These are phyloP conservation scores for Grantiella picta DNA, from an alignment of 2,113 vertebrate genomes.

Conservation along the genomic window DNA sequence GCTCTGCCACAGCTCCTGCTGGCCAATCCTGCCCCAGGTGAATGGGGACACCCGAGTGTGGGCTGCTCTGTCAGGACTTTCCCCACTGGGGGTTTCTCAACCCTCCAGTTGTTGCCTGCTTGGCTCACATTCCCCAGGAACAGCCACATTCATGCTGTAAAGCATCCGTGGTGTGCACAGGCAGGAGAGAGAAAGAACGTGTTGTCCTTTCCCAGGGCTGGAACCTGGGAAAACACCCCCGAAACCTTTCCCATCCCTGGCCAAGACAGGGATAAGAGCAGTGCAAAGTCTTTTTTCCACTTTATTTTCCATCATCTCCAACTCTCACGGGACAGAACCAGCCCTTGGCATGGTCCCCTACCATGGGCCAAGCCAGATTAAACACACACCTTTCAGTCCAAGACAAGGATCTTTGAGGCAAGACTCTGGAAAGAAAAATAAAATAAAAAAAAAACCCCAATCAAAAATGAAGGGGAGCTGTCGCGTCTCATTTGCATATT, in stretches of 20 bases:
- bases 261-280: not conserved
- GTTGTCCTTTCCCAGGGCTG: not conserved
- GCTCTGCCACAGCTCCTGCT: not conserved
- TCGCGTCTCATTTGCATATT: not conserved
- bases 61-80: not conserved
- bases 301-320: not conserved
- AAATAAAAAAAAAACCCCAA: not conserved
- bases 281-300: not conserved
- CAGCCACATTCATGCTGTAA: not conserved
- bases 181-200: not conserved
- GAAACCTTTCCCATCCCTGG: not conserved
- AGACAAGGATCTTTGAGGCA: slow-evolving; percentile 20
- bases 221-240: not conserved
- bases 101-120: fast-evolving
- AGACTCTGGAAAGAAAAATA: not conserved
- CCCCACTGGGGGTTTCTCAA: not conserved
- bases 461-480: slow-evolving; percentile 32
- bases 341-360: not conserved
- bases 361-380: not conserved
- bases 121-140: not conserved
- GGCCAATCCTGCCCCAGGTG: not conserved
- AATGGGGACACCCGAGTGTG: fast-evolving
- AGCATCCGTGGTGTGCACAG: not conserved
- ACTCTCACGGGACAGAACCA: not conserved
- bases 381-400: slow-evolving; percentile 1